These are phyloP conservation scores for Drosophila birchii DNA, from an alignment of 2,888 invertebrate genomes.

Conservation along the genomic window DNA sequence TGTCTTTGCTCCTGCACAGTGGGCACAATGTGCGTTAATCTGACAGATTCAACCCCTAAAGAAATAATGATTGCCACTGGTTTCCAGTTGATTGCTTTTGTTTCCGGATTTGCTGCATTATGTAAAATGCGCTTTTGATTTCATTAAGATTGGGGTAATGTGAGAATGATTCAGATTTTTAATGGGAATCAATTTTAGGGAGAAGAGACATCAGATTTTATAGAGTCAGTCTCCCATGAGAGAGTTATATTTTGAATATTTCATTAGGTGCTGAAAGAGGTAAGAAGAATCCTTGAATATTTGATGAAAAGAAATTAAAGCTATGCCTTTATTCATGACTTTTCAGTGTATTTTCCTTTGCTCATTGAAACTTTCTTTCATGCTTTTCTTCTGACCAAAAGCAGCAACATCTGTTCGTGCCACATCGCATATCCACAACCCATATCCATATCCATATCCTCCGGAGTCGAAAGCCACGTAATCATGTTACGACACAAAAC, in stretches of 20 bases:
- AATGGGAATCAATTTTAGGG: not conserved
- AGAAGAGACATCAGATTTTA: not conserved
- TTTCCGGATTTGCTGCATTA: constrained; percentile 15
- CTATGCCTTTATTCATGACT: fast-evolving
- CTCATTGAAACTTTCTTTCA: not conserved
- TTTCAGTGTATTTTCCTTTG: not conserved
- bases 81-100: constrained; percentile 62
- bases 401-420: constrained; percentile 33
- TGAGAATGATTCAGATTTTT: constrained; percentile 13
- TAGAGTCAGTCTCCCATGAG: constrained; percentile 3
- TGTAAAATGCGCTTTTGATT: constrained; percentile 25
- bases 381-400: constrained; percentile 3
- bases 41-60: constrained; percentile 26
- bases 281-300: not conserved
- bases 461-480: constrained; percentile 64
- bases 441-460: constrained; percentile 23
- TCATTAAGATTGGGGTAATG: constrained; percentile 31
- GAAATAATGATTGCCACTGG: constrained; percentile 17
- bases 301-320: not conserved
- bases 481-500: constrained; percentile 81
- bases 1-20: constrained; percentile 50
- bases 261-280: not conserved
- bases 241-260: not conserved
- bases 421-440: constrained; percentile 32
- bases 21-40: constrained; percentile 57